Conservation (phyloP, 1,140 invertebrate genomes). For the Araneus ventricosus region DNA sequence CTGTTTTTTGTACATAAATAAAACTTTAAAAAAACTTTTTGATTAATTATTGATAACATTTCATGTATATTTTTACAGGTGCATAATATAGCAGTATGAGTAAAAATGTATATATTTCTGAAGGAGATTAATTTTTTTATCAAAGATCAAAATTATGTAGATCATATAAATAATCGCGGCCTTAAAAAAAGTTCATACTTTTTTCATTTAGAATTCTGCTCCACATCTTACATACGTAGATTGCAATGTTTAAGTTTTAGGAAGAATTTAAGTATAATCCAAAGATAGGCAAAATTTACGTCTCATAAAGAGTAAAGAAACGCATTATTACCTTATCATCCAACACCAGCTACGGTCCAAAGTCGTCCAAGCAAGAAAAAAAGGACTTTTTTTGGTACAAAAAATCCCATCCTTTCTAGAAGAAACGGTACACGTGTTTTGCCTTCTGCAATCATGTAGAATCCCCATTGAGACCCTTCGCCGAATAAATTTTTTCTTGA, state of each 20-base stretch:
- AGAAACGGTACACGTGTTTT: background rate
- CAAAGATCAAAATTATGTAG: too few species aligned
- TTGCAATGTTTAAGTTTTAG: background rate
- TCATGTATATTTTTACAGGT: too few species aligned
- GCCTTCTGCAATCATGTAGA: background rate
- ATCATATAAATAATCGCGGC: too few species aligned
- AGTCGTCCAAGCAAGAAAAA: background rate
- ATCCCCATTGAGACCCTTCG: background rate
- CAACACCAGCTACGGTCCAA: background rate
- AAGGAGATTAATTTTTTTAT: too few species aligned
- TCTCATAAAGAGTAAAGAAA: background rate
- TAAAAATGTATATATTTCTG: too few species aligned
- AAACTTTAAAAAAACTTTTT: too few species aligned
- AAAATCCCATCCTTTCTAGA: background rate
- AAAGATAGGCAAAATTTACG: background rate
- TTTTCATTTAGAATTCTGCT: background rate
- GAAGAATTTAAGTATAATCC: background rate
- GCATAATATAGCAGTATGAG: too few species aligned
- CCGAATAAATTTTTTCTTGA: background rate
- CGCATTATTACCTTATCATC: conserved; percentile 13
- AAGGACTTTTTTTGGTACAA: background rate
- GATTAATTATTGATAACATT: too few species aligned
- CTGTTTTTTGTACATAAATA: too few species aligned
- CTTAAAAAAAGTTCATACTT: background rate
- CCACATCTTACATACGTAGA: background rate